Evolutionary conservation across 2,113 vertebrate genomes (phyloP), one percentile per base, ranked within the genome.

Genomic region (Terrapene triunguis): DNA sequence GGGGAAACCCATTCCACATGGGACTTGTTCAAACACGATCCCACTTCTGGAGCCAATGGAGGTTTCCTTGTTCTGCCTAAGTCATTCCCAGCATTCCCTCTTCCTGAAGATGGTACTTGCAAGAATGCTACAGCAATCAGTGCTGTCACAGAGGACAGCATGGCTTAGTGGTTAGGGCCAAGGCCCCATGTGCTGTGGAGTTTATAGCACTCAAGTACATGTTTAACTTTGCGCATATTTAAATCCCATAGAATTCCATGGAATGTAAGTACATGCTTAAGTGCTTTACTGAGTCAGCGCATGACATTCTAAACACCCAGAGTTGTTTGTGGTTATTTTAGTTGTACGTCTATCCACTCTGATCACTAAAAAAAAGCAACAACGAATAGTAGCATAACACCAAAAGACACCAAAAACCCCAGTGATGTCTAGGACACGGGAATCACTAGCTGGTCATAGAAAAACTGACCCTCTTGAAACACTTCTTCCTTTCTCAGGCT

Each of bases 351-450:
- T n/a, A 19, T 69, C 65, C 35, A 9, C 29, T 8, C 29, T 14
- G 32, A 65, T 65, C 62, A 35, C 62, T 69, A 17, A 35, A 8
- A n/a, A 65, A 42, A 59, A n/a, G 35, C 10, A 81, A 8, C 12
- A 81, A 8, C 0, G 17, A 55, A 14, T 12, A 85, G 27, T 12
- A 38, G 27, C 32, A 42, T 12, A 35, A 16, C 24, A 3, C 29
- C 29, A 82, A 42, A 42, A 83, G 85, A 25, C 11, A 89, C 35
- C 27, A 12, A 2, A 24, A 9, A 9, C 2, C 1, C 9, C 1
- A 6, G 3, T 0, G 27, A 35, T 21, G 69, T 35, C 24, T 6
- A 5, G 32, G n/a, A 53, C 2, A 14, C 5, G 62, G 50, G 35
- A 16, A 69, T 65, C 69, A n/a, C 27, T 25, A 13, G 11, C 35